These are phyloP conservation scores for Fukomys damarensis DNA, from an alignment of 2,113 vertebrate species.

Conservation along the genomic window DNA sequence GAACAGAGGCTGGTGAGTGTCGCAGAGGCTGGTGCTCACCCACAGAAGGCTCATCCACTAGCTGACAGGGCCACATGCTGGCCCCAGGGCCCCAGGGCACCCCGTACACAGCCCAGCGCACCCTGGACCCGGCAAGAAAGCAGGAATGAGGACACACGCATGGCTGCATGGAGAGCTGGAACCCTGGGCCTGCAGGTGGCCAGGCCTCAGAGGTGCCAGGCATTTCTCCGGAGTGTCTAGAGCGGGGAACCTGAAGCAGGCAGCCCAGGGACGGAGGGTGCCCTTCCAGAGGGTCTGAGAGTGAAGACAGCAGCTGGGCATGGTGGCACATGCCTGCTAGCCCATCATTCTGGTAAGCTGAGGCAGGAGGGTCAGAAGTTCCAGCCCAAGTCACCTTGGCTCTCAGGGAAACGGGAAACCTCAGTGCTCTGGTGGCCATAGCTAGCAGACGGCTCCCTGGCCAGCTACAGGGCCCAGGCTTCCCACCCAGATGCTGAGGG, in stretches of 20 bases:
- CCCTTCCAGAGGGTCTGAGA: neutral
- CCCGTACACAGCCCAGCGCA: neutral
- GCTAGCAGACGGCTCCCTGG: neutral
- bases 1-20: neutral
- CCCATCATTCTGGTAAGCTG: neutral
- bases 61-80: fast-evolving
- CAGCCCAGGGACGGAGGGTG: neutral
- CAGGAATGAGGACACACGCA: fast-evolving
- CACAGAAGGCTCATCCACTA: neutral
- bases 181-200: neutral
- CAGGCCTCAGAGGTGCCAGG: neutral
- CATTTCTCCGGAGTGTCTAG: neutral
- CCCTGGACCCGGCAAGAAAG: neutral
- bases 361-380: neutral
- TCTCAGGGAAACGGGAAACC: neutral
- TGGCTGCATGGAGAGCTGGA: neutral
- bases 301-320: neutral
- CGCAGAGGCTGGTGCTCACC: neutral
- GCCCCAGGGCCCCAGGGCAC: neutral
- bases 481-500: neutral
- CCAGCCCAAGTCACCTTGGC: neutral
- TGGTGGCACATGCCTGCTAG: neutral
- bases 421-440: neutral
- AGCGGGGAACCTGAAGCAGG: neutral
- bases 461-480: neutral